phyloP scores from a whole-genome alignment of 23 tunicate species.

The Halocynthia roretzi region DNA sequence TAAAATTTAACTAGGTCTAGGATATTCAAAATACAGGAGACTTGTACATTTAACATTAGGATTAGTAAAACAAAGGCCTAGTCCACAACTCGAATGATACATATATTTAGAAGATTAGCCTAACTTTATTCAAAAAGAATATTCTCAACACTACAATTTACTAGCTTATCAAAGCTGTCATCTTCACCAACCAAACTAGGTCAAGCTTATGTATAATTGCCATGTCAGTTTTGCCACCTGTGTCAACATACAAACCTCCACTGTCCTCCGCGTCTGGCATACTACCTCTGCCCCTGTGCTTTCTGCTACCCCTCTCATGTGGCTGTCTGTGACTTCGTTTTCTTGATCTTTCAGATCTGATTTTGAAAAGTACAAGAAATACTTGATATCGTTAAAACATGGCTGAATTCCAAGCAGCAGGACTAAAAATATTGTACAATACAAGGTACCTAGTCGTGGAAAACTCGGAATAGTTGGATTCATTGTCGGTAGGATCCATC shows the following conservation, averaged over 20 bases:
- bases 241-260: constrained; percentile 85
- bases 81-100: too few relatives aligned
- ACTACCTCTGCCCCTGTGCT: constrained; percentile 63
- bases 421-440: constrained; percentile 11
- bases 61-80: too few relatives aligned
- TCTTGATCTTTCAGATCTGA: constrained; percentile 71
- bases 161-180: too few relatives aligned
- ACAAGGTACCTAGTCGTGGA: constrained; percentile 52
- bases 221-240: constrained; percentile 38
- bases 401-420: background rate
- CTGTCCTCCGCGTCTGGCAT: constrained; percentile 27
- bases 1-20: too few relatives aligned
- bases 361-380: background rate
- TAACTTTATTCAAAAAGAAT: too few relatives aligned
- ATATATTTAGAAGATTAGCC: too few relatives aligned
- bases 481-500: constrained; percentile 50
- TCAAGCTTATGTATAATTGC: constrained; percentile 17
- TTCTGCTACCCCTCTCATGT: constrained; percentile 30
- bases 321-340: constrained; percentile 46
- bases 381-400: background rate
- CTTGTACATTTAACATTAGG: too few relatives aligned
- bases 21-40: too few relatives aligned
- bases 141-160: too few relatives aligned
- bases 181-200: background rate
- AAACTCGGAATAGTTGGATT: constrained; percentile 73